These are phyloP conservation scores for Aphidoletes aphidimyza DNA, from an alignment of 2,888 invertebrate species.

Conservation along the genomic window DNA sequence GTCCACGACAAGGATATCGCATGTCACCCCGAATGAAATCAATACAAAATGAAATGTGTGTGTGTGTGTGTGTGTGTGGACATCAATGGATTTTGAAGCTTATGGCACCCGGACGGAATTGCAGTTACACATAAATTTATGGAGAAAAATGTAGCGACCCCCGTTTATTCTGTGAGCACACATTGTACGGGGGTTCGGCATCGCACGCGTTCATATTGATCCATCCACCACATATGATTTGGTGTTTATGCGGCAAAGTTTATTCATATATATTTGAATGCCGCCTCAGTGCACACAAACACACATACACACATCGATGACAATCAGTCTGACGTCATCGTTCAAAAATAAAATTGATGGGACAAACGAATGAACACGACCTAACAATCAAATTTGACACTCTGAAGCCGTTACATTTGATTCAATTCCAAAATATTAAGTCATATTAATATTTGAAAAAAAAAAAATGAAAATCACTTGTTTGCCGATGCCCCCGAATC, in stretches of 20 bases:
- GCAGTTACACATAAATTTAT: not conserved
- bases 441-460: too few species aligned
- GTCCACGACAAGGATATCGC: not conserved
- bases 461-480: too few species aligned
- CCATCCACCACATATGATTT: not conserved
- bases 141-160: not conserved
- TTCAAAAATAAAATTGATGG: not conserved
- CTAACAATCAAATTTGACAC: not conserved
- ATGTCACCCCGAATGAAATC: not conserved
- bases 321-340: conserved; percentile 14
- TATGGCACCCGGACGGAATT: not conserved
- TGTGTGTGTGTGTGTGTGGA: too few species aligned
- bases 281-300: too few species aligned
- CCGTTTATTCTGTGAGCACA: not conserved
- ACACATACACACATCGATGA: too few species aligned
- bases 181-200: not conserved
- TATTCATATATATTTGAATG: not conserved
- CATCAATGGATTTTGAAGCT: not conserved
- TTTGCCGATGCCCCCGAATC: too few species aligned
- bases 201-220: not conserved
- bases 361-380: not conserved
- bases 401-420: too few species aligned
- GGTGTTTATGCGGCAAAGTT: not conserved
- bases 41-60: too few species aligned
- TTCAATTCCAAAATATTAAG: too few species aligned